Conservation (phyloP, 2,888 invertebrate species). For the Ganaspis brasiliensis region DNA sequence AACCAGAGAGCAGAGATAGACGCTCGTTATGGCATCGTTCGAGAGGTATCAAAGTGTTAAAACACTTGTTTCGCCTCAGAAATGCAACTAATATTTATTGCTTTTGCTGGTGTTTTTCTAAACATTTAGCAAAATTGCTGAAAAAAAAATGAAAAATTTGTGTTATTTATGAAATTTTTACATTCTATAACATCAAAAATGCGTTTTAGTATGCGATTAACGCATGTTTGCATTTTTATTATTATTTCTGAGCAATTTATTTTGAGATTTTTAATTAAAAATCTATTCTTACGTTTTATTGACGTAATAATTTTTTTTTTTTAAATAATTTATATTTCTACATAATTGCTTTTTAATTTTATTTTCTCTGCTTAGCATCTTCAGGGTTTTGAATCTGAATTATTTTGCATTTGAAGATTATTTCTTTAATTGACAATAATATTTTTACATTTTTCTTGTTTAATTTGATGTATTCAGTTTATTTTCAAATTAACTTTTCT, state of each 20-base stretch:
- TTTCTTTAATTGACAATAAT: neutral
- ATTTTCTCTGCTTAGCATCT: neutral
- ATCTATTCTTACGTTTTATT: neutral
- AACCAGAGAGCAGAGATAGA: slow-evolving; percentile 95
- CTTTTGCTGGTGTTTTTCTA: neutral
- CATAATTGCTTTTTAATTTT: neutral
- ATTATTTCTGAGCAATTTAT: neutral
- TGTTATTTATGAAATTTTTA: neutral
- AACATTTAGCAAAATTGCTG: neutral
- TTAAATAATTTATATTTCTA: neutral
- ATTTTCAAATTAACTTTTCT: too few species aligned
- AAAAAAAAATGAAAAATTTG: neutral
- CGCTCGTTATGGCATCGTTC: slow-evolving; percentile 91
- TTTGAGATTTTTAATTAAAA: neutral
- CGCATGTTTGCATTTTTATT: neutral
- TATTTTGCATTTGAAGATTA: neutral
- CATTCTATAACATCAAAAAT: neutral
- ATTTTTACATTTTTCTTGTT: neutral
- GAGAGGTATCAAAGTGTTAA: slow-evolving; percentile 86
- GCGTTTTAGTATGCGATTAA: neutral
- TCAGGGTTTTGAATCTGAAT: neutral
- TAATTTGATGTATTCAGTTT: too few species aligned
- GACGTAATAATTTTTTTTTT: neutral
- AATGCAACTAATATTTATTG: slow-evolving; percentile 14
- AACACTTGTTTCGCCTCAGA: slow-evolving; percentile 55